A percentile compares a stretch with the other conserved stretches of the same genome.
phyloP scores from a whole-genome alignment of 2,888 invertebrate species.

The Cephus sareptanus region DNA sequence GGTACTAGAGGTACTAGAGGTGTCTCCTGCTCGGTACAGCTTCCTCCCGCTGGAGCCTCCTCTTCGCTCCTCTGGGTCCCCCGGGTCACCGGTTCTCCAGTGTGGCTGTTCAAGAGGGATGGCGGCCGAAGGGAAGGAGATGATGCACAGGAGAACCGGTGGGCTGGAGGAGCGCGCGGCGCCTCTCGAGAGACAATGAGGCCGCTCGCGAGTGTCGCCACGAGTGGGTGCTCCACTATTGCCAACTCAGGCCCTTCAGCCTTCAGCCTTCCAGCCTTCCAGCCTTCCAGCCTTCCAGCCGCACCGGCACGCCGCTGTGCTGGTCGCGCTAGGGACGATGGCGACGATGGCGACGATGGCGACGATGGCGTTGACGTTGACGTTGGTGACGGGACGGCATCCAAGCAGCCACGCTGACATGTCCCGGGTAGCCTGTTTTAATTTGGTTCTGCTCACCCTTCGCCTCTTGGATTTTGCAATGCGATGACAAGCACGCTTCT shows the following conservation, averaged over 20 bases:
- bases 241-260: conserved; percentile 65
- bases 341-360: conserved; percentile 8
- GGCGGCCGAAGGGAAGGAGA: conserved; percentile 15
- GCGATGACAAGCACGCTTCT: neutral
- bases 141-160: conserved; percentile 18
- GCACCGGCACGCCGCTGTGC: conserved; percentile 34
- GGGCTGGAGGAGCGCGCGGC: conserved; percentile 44
- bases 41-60: conserved; percentile 16
- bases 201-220: conserved; percentile 65
- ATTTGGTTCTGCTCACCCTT: conserved; percentile 22
- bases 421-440: conserved; percentile 40
- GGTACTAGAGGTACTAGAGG: neutral
- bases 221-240: conserved; percentile 64
- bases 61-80: conserved; percentile 3
- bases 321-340: conserved; percentile 8
- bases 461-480: conserved; percentile 21
- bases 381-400: conserved; percentile 5
- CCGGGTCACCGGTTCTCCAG: conserved; percentile 13
- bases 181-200: conserved; percentile 65
- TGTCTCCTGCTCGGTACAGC: neutral
- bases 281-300: conserved; percentile 35
- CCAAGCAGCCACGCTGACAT: conserved; percentile 24
- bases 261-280: no score
- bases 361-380: conserved; percentile 21
- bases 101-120: conserved; percentile 11